A percentile compares a stretch with the other conserved stretches of the same genome.
Conservation (phyloP, 1,140 invertebrate genomes). For the Mercenaria mercenaria region DNA sequence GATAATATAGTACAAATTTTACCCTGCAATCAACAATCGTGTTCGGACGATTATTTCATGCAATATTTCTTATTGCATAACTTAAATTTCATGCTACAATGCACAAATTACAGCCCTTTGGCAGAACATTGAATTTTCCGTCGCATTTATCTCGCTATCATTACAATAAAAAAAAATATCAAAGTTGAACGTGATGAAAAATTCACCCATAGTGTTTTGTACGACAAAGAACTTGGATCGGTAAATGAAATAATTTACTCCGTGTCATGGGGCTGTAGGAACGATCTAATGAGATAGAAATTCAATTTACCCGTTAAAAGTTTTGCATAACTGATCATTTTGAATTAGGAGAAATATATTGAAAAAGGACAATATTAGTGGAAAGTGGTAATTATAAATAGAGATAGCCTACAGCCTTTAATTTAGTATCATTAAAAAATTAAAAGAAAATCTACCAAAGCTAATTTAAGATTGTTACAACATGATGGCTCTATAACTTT, state of each 20-base stretch:
- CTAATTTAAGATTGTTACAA: too few species aligned
- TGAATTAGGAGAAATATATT: slow-evolving; percentile 10
- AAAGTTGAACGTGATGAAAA: background rate
- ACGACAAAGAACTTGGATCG: background rate
- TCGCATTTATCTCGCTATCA: background rate
- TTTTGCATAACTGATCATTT: slow-evolving; percentile 25
- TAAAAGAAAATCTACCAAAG: too few species aligned
- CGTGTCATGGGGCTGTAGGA: background rate
- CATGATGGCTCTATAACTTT: too few species aligned
- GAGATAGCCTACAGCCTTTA: background rate
- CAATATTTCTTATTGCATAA: background rate
- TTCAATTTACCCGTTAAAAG: slow-evolving; percentile 28
- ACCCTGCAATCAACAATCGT: too few species aligned
- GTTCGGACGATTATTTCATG: too few species aligned
- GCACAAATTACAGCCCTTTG: background rate
- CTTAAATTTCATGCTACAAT: background rate
- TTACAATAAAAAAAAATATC: background rate
- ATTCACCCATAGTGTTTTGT: background rate
- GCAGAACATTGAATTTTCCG: background rate
- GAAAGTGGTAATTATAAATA: background rate
- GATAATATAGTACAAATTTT: too few species aligned
- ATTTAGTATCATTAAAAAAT: too few species aligned
- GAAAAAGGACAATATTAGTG: background rate
- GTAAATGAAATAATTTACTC: background rate
- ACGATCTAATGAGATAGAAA: slow-evolving; percentile 21